Evolutionary conservation across 2,888 invertebrate genomes (phyloP), one percentile per base, ranked within the genome.

Genomic region (Spisula solida): DNA sequence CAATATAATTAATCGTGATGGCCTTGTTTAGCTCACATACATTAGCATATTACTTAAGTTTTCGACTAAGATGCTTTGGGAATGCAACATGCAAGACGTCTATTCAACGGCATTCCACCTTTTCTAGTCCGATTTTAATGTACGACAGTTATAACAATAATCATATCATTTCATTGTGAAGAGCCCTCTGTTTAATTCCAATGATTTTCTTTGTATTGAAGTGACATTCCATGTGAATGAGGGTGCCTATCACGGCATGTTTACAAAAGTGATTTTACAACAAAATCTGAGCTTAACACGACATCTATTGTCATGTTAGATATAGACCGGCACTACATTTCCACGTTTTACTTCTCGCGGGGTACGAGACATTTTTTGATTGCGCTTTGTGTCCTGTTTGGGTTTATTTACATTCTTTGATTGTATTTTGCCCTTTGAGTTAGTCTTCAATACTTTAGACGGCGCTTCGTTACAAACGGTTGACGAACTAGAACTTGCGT

Each of bases 401-500:
- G 31, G 60, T 70, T 41, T 51, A 29, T 75, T 70, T 75, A 16
- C 18, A 20, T 51, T 29, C 75, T 47, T 48, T 51, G 41, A 6
- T 14, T 29, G 25, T 25, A 83, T 31, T 47, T 80, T 51, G 25
- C 20, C 47, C 25, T 80, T 83, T 34, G 75, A 6, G 75, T 75
- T 75, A 4, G 14, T 31, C 12, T 41, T 66, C 18, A 18, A 0
- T 31, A 16, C 34, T 10, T 14, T 75, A 34, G 16, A 14, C 0
- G 75, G 75, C 34, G 48, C 51, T 31, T 78, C 79, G 78, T 78
- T 55, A 29, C 66, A 80, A 48, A 66, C 48, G 5, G 86, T 86
- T 18, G 87, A 85, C 41, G 82, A 81, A 5, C 66, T 81, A 70
- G 92, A 90, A 60, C 88, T 90, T 0, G 90, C 87, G 79, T 92